These are phyloP conservation scores for Neogobius melanostomus DNA, from an alignment of 2,113 vertebrate species.

Conservation along the genomic window DNA sequence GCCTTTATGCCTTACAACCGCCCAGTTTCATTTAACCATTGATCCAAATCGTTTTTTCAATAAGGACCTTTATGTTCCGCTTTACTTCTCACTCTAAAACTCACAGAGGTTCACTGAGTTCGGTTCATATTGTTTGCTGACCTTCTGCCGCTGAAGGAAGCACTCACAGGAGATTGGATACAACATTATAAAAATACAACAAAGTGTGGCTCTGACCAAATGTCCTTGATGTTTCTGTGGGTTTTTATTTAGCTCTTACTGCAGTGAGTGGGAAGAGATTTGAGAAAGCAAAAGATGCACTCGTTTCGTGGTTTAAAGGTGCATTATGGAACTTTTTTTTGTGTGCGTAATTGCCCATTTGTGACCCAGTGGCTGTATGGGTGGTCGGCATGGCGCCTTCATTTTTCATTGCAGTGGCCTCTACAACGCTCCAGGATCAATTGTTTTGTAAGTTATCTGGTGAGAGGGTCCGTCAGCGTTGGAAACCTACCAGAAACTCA, in stretches of 20 bases:
- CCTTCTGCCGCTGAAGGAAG: constrained; percentile 1
- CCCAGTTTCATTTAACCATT: not conserved
- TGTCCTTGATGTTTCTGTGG: not conserved
- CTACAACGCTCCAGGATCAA: too few species aligned
- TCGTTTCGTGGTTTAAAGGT: too few species aligned
- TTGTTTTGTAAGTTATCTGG: too few species aligned
- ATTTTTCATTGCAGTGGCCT: too few species aligned
- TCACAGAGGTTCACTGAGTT: not conserved
- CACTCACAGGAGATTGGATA: not conserved
- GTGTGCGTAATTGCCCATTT: too few species aligned
- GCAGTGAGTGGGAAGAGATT: not conserved
- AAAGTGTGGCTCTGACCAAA: not conserved
- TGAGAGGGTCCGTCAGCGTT: too few species aligned
- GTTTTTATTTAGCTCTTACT: not conserved
- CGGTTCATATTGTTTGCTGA: not conserved
- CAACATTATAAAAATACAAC: constrained; percentile 1
- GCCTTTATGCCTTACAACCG: not conserved
- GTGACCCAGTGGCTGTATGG: too few species aligned
- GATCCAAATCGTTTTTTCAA: not conserved
- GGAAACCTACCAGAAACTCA: too few species aligned
- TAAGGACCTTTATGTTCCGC: not conserved
- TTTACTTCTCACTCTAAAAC: not conserved
- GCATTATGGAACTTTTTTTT: not conserved
- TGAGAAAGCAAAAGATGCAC: not conserved
- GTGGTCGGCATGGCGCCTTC: too few species aligned